Percentiles rank a stretch among this genome's conserved stretches.
Conservation (phyloP, 2,888 invertebrate genomes). For the Nasonia oneida region DNA sequence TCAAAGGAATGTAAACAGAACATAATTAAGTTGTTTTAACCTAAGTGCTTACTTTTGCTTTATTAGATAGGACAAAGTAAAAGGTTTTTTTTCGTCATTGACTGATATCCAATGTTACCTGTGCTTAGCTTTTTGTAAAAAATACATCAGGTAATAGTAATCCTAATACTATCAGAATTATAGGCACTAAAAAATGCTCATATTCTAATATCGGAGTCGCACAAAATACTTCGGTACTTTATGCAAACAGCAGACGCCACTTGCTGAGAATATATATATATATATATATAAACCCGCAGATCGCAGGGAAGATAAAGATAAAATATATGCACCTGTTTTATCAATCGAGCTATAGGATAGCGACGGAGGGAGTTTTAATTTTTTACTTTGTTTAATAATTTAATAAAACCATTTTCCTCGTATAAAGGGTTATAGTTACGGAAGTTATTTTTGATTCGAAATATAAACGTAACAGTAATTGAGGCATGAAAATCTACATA, state of each 20-base stretch:
- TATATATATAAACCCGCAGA: too few relatives aligned
- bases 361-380: not conserved
- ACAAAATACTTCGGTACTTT: not conserved
- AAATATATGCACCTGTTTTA: conserved; percentile 1
- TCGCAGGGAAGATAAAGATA: not conserved
- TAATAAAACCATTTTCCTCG: not conserved
- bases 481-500: not conserved
- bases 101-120: not conserved
- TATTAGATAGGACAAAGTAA: not conserved
- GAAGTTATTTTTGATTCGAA: not conserved
- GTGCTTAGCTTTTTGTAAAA: not conserved
- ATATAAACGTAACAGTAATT: not conserved
- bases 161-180: not conserved
- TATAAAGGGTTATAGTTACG: not conserved
- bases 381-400: not conserved
- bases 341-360: not conserved
- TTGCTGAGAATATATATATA: not conserved
- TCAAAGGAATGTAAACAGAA: not conserved
- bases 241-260: conserved; percentile 12
- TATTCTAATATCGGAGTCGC: not conserved
- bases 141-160: not conserved
- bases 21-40: not conserved
- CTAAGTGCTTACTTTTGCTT: not conserved
- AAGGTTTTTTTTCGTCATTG: not conserved
- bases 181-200: not conserved